Evolutionary conservation across 2,797 vertebrate genomes (phyloP), one percentile per base, ranked within the genome.

Genomic region (Poecile montanus): DNA sequence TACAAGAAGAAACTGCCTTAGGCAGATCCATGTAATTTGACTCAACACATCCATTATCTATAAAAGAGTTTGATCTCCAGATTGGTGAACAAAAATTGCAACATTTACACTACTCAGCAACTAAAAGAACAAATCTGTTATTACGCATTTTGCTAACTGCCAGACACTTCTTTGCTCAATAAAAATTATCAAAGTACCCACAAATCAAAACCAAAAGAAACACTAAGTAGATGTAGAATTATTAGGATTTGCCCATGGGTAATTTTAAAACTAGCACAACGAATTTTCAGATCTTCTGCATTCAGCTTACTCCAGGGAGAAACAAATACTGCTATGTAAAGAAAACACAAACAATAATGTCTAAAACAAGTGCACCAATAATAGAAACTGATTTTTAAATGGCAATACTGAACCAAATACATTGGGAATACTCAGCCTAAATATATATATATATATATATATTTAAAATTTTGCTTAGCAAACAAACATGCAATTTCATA

Each of bases 21-120:
- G 87, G 92, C 82, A 92, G 51, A 66, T 86, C 75, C 44, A 85
- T 87, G 61, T 83, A 88, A 93, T 94, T 93, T 89, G 92, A 86
- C 54, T 85, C 53, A 89, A 88, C 27, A 70, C 32, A 91, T 92
- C 61, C 50, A 42, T 93, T 94, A 89, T 73, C 87, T 91, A 32
- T 42, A 77, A 82, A 86, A 93, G 54, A 82, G 47, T 80, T 93
- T 90, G 82, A 93, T 95, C 47, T 91, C 16, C 8, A 86, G 50
- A 92, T 51, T 60, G 47, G 74, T 77, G 67, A 93, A 92, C 5
- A 4, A 77, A 92, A 85, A 92, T 88, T 88, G 63, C 32, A 93
- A 54, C 57, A 61, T 90, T 93, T 95, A 91, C 65, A 72, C n/a
- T 75, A 76, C 30, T 62, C 25, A 60, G 47, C 14, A 89, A 80